Percentiles rank a stretch among this genome's conserved stretches.
Evolutionary conservation across 1,140 invertebrate species (phyloP).

Genomic region (Hyposmocoma kahamanoa): DNA sequence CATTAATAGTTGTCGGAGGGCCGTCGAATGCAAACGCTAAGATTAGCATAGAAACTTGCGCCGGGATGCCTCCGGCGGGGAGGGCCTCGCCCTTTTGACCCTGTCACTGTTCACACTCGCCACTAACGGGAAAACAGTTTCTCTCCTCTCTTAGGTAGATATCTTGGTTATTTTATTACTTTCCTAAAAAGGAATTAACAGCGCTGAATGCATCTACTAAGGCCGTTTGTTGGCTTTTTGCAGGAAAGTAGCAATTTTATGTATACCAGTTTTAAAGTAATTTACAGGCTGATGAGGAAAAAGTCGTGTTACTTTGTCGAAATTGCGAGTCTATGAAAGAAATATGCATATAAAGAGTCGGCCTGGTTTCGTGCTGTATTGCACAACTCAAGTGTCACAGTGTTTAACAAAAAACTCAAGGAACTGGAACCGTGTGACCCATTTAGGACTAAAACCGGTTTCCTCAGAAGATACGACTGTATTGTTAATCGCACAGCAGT

Average conservation of each 20-base stretch:
- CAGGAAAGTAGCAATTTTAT: too few relatives aligned
- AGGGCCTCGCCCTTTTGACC: slow-evolving; percentile 60
- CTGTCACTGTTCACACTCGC: slow-evolving; percentile 55
- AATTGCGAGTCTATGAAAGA: slow-evolving; percentile 14
- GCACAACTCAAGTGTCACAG: slow-evolving; percentile 17
- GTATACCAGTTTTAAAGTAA: too few relatives aligned
- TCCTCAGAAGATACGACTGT: slow-evolving; percentile 57
- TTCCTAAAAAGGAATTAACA: slow-evolving; percentile 7
- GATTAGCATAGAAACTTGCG: slow-evolving; percentile 67
- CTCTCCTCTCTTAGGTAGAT: slow-evolving; percentile 29
- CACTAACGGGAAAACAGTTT: slow-evolving; percentile 59
- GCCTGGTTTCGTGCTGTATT: neutral
- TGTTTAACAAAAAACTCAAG: slow-evolving; percentile 51
- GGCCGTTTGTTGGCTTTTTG: too few relatives aligned
- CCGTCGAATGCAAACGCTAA: slow-evolving; percentile 50
- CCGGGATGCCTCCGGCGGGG: slow-evolving; percentile 48
- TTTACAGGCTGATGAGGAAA: too few relatives aligned
- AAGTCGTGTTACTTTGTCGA: too few relatives aligned
- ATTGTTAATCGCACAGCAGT: slow-evolving; percentile 62
- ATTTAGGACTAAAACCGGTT: slow-evolving; percentile 68
- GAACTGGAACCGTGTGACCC: slow-evolving; percentile 67
- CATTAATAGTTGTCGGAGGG: slow-evolving; percentile 61
- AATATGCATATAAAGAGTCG: neutral
- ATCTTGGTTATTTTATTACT: slow-evolving; percentile 20
- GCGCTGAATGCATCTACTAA: too few relatives aligned